Evolutionary conservation across 1,140 invertebrate genomes (phyloP), one percentile per base, ranked within the genome.

Genomic region (Caenorhabditis elegans): DNA sequence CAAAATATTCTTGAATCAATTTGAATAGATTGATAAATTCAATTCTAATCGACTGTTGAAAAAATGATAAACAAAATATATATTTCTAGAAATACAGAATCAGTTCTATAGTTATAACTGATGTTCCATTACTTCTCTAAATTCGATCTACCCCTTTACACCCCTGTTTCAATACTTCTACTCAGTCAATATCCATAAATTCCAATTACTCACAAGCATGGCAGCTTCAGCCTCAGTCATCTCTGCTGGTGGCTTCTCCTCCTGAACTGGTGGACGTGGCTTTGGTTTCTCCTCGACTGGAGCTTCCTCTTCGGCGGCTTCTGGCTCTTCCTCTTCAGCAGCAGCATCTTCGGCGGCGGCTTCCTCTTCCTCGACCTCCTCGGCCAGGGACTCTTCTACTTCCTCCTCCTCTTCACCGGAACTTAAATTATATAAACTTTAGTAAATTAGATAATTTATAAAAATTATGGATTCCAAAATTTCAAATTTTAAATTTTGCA

Each of bases 191-290:
- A n/a, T n/a, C n/a, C n/a, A n/a, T n/a, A n/a, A n/a, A n/a, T 43
- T 43, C 19, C 24, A 22, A 13, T 19, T 8, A 43, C 65, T 51
- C 22, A 83, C 82, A 10, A 82, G 77, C 85, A 86, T 86, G 31
- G 85, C 85, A 48, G 76, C 77, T 55, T 87, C 87, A 28, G 86
- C 86, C 55, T 87, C 86, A 78, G 86, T 87, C 86, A 87, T 87
- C 46, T 84, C 82, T 36, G 83, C 79, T 19, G 83, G 86, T 65
- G 87, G 78, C 24, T 70, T 82, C 70, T 86, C 86, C 28, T 83
- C 82, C 34, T 86, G 83, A 24, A 53, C 46, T 36, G 82, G 86
- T 28, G 49, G 53, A 70, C 78, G 76, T 34, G 19, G 6, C 19
- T 77, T 83, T 43, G 76, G 76, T 39, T 76, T 31, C 77, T 51